Conservation (phyloP, 2,888 invertebrate species). For the Calliphora vomitoria region DNA sequence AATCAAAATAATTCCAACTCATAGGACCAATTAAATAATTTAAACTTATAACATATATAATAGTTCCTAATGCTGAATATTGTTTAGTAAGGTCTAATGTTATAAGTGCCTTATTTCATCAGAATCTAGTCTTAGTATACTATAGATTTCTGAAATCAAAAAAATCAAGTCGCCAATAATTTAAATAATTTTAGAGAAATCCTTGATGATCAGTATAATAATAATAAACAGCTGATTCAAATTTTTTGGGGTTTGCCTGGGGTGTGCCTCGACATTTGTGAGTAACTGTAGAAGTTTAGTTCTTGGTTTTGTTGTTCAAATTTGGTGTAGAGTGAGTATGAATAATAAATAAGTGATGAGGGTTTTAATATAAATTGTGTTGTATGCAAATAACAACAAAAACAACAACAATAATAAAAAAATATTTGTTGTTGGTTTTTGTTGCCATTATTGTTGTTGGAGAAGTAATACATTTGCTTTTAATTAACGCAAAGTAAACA, state of each 20-base stretch:
- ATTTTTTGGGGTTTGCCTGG: background rate
- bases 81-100: too few relatives aligned
- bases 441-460: background rate
- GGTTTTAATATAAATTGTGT: conserved; percentile 29
- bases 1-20: too few relatives aligned
- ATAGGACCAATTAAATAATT: too few relatives aligned
- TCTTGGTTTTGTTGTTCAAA: background rate
- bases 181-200: too few relatives aligned
- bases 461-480: conserved; percentile 54
- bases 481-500: conserved; percentile 66
- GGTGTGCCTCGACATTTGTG: background rate
- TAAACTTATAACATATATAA: too few relatives aligned
- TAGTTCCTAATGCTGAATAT: too few relatives aligned
- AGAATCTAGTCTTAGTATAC: too few relatives aligned
- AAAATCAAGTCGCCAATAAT: too few relatives aligned
- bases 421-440: background rate
- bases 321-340: conserved; percentile 31
- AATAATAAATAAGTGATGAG: conserved; percentile 60
- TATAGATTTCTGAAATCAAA: too few relatives aligned
- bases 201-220: too few relatives aligned
- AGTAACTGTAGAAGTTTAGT: conserved; percentile 5
- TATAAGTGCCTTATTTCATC: too few relatives aligned
- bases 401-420: conserved; percentile 35
- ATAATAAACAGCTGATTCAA: background rate
- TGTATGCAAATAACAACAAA: conserved; percentile 8